phyloP scores from a whole-genome alignment of 2,113 vertebrate species.

The Vidua macroura region DNA sequence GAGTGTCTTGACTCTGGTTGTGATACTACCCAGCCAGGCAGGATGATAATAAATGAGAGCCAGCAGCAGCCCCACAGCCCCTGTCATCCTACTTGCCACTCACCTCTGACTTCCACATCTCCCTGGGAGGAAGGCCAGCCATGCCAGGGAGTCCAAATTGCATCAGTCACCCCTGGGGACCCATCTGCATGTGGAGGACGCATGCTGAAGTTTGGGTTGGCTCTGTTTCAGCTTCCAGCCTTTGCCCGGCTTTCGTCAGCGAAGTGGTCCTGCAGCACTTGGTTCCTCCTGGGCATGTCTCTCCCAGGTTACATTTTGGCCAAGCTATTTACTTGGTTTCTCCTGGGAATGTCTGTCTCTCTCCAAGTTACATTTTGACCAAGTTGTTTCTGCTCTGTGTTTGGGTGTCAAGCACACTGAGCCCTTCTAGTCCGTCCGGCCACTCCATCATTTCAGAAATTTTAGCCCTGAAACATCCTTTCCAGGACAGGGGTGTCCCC shows the following conservation, averaged over 20 bases:
- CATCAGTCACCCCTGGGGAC: background rate
- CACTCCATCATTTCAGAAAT: background rate
- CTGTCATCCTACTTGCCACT: background rate
- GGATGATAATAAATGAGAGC: background rate
- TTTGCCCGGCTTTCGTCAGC: background rate
- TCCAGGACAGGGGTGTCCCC: background rate
- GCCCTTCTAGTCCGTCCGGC: background rate
- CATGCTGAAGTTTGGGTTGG: background rate
- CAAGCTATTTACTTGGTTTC: background rate
- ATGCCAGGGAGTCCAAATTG: background rate
- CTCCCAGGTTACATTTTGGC: background rate
- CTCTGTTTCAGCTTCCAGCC: background rate
- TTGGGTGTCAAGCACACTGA: background rate
- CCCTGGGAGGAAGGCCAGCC: background rate
- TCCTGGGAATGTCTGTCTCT: background rate
- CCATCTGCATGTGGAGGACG: fast-evolving
- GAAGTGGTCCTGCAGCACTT: background rate
- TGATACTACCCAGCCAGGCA: background rate
- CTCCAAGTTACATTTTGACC: background rate
- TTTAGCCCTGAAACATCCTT: background rate
- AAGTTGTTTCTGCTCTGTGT: background rate
- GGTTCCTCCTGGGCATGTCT: background rate
- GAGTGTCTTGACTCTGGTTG: background rate
- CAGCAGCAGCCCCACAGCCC: background rate
- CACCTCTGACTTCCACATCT: background rate